Percentiles rank a stretch among this genome's conserved stretches.
phyloP scores from a whole-genome alignment of 2,888 invertebrate genomes.

The Cephus nigrinus region DNA sequence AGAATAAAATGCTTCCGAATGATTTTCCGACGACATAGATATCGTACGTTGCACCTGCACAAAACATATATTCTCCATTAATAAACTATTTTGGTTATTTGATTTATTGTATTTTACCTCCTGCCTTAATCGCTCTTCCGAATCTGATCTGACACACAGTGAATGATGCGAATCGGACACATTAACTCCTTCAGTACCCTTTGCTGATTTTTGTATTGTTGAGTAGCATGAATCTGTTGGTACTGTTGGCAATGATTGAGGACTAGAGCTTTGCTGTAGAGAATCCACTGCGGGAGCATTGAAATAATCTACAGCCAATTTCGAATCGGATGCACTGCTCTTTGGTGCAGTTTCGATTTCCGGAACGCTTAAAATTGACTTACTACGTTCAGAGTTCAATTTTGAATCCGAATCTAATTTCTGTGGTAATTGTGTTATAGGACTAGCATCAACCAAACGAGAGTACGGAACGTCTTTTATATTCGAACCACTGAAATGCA shows the following conservation, averaged over 20 bases:
- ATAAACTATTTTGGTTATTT: not conserved
- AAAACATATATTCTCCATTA: not conserved
- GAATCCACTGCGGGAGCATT: slow-evolving; percentile 61
- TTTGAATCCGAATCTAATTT: slow-evolving; percentile 81
- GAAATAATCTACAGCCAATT: slow-evolving; percentile 83
- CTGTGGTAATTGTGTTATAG: slow-evolving; percentile 66
- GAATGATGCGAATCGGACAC: slow-evolving; percentile 78
- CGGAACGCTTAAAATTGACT: slow-evolving; percentile 67
- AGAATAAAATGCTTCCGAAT: slow-evolving; percentile 92
- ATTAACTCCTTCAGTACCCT: slow-evolving; percentile 68
- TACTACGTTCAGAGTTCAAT: slow-evolving; percentile 71
- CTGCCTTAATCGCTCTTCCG: slow-evolving; percentile 72
- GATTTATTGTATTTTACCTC: slow-evolving; percentile 61
- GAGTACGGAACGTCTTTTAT: slow-evolving; percentile 83
- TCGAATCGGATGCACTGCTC: slow-evolving; percentile 88
- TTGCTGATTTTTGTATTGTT: slow-evolving; percentile 65
- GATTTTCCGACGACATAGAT: slow-evolving; percentile 90
- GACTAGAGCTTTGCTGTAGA: slow-evolving; percentile 51
- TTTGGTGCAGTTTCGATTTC: slow-evolving; percentile 73
- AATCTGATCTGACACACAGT: slow-evolving; percentile 70
- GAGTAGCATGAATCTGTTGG: slow-evolving; percentile 46
- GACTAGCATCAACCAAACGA: slow-evolving; percentile 78
- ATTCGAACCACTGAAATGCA: slow-evolving; percentile 53
- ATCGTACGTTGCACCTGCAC: slow-evolving; percentile 80
- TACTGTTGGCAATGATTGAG: slow-evolving; percentile 53